phyloP scores from a whole-genome alignment of 2,888 invertebrate species.

The Odontothrips loti region DNA sequence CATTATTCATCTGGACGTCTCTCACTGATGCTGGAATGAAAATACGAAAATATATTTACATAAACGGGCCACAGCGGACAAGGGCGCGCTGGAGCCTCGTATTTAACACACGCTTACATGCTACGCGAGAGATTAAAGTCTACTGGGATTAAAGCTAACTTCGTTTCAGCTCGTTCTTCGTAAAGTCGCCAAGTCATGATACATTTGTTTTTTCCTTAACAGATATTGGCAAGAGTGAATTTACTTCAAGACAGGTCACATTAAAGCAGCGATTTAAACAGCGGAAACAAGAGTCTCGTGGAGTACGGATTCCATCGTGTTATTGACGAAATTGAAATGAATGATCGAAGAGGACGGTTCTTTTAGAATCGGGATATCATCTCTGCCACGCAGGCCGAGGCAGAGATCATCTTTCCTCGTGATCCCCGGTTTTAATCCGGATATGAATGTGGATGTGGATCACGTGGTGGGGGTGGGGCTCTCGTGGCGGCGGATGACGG shows the following conservation, averaged over 20 bases:
- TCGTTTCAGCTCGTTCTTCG: background rate
- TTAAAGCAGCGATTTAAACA: no score
- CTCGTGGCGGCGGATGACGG: conserved; percentile 76
- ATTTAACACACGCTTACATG: background rate
- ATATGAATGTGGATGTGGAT: no score
- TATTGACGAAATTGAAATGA: no score
- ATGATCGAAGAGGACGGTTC: no score
- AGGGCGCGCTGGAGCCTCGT: background rate
- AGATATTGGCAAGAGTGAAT: background rate
- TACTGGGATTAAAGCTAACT: background rate
- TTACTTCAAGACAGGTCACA: background rate
- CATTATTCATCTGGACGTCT: background rate
- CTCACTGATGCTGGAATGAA: conserved; percentile 15
- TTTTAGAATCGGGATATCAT: no score
- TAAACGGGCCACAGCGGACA: background rate
- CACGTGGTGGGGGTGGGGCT: conserved; percentile 46
- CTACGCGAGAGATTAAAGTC: background rate
- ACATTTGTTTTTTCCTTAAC: background rate
- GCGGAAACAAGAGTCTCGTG: no score
- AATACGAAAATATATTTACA: conserved; percentile 25
- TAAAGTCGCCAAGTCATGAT: no score
- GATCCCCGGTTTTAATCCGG: no score
- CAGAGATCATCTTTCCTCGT: no score
- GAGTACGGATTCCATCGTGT: no score
- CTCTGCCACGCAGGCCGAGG: no score